Evolutionary conservation across 1,140 invertebrate species (phyloP).

Genomic region (Plectrocnemia conspersa): DNA sequence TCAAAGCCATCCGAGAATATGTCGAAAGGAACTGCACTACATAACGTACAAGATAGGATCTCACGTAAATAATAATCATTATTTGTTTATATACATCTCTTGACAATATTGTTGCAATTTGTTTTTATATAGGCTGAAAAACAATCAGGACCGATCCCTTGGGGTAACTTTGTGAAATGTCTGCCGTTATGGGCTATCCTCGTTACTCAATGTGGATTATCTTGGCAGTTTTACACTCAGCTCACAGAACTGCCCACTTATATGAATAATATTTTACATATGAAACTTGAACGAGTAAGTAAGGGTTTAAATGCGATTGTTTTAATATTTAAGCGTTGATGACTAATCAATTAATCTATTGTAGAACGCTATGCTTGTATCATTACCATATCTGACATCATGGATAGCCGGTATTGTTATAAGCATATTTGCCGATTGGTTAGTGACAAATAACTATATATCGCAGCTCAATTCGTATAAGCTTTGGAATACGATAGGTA

Average conservation of each 20-base stretch:
- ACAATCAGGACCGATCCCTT: constrained; percentile 52
- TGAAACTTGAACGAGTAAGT: constrained; percentile 73
- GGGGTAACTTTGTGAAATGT: constrained; percentile 73
- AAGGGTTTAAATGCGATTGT: neutral
- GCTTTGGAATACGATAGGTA: constrained; percentile 69
- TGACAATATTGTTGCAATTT: constrained; percentile 1
- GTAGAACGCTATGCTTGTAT: constrained; percentile 73
- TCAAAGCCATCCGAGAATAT: constrained; percentile 72
- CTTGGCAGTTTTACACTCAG: constrained; percentile 94
- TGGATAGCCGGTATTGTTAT: constrained; percentile 68
- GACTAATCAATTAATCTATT: neutral
- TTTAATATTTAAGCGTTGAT: no score
- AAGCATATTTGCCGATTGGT: constrained; percentile 66
- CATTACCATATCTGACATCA: constrained; percentile 71
- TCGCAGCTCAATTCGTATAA: constrained; percentile 66
- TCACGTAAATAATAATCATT: constrained; percentile 35
- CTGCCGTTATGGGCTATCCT: constrained; percentile 82
- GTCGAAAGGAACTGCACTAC: constrained; percentile 60
- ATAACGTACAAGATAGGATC: constrained; percentile 59
- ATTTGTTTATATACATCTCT: neutral
- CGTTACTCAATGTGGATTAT: constrained; percentile 84
- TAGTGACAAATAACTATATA: constrained; percentile 59
- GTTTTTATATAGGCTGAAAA: constrained; percentile 5
- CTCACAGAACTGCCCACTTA: constrained; percentile 91
- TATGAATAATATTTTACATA: constrained; percentile 87